Conservation (phyloP, 1,140 invertebrate genomes). For the Zaprionus gabonicus region DNA sequence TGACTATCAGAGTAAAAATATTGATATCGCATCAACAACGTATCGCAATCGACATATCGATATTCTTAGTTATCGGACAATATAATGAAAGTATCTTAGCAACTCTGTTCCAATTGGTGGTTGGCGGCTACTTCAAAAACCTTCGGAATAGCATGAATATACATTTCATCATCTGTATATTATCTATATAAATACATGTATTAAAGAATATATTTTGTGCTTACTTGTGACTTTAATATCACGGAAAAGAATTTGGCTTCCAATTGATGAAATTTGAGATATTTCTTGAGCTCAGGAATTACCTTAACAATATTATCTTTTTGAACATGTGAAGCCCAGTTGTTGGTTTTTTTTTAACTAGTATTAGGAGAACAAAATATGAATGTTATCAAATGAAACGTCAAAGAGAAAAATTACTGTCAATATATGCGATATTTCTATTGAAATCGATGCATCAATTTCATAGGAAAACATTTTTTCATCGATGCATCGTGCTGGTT, state of each 20-base stretch:
- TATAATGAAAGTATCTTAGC: background rate
- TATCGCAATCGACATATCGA: constrained; percentile 8
- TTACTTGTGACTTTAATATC: background rate
- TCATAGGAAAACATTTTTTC: background rate
- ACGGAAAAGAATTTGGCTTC: background rate
- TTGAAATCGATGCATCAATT: background rate
- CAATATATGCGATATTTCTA: background rate
- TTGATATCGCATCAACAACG: constrained; percentile 1
- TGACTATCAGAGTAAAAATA: constrained; percentile 11
- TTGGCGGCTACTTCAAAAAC: background rate
- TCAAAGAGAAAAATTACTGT: background rate
- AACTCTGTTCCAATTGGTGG: background rate
- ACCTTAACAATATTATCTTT: background rate
- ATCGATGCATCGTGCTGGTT: background rate
- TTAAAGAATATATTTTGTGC: background rate
- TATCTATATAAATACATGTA: no score
- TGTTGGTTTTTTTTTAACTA: background rate
- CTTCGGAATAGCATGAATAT: no score
- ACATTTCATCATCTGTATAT: no score
- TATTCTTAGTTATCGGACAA: background rate
- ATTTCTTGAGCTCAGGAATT: background rate
- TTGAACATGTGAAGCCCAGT: background rate
- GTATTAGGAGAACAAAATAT: background rate
- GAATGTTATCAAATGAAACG: background rate
- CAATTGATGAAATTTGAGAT: background rate